Conservation (phyloP, 2,888 invertebrate genomes). For the Scaptomyza polygonia region DNA sequence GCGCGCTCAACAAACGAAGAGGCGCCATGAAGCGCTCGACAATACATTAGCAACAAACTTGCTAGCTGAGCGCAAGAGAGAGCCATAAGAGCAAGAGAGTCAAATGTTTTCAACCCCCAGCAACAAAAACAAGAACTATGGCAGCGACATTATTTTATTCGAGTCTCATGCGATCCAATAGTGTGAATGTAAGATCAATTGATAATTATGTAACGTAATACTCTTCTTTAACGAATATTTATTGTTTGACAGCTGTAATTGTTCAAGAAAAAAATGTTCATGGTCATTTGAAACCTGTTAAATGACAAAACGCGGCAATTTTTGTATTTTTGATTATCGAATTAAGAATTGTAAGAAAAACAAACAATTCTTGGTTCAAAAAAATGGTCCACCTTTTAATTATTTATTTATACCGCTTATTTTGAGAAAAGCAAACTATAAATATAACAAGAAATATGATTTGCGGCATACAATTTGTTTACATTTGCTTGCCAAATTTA, state of each 20-base stretch:
- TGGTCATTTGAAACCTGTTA: not conserved
- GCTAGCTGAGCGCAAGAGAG: slow-evolving; percentile 8
- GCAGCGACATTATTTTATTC: slow-evolving; percentile 9
- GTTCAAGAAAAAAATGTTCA: not conserved
- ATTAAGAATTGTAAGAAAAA: not conserved
- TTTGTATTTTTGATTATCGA: not conserved
- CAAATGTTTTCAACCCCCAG: slow-evolving; percentile 18
- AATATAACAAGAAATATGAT: not conserved
- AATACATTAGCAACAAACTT: slow-evolving; percentile 38
- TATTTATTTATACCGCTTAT: too few species aligned
- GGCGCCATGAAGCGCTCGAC: slow-evolving; percentile 16
- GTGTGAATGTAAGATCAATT: slow-evolving; percentile 12
- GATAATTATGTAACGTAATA: not conserved
- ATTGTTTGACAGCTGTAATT: not conserved
- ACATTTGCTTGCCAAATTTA: not conserved
- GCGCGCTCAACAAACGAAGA: slow-evolving; percentile 30
- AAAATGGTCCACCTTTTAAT: too few species aligned
- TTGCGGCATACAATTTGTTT: too few species aligned
- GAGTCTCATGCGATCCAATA: slow-evolving; percentile 15
- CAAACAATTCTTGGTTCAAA: too few species aligned
- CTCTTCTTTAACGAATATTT: not conserved
- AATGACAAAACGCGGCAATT: not conserved
- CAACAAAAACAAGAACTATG: not conserved
- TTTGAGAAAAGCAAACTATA: not conserved
- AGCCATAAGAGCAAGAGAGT: not conserved